Percentiles rank a stretch among this genome's conserved stretches.
Evolutionary conservation across 2,797 vertebrate species (phyloP).

Genomic region (Coregonus suidteri): DNA sequence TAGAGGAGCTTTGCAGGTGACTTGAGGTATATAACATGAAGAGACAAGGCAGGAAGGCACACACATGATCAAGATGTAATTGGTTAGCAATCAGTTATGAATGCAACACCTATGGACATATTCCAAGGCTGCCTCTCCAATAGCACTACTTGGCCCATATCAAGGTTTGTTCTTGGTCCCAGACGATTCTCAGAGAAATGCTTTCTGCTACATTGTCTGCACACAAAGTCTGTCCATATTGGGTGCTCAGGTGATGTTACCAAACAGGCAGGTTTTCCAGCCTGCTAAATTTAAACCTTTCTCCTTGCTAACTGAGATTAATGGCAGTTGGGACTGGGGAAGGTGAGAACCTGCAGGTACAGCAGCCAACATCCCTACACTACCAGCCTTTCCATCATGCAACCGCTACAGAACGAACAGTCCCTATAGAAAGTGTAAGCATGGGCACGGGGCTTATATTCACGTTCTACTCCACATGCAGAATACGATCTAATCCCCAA

Average conservation of each 20-base stretch:
- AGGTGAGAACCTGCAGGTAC: background rate
- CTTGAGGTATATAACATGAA: background rate
- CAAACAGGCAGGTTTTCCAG: background rate
- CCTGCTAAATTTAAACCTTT: background rate
- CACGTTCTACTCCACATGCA: background rate
- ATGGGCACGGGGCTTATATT: background rate
- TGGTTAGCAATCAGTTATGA: background rate
- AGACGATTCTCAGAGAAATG: background rate
- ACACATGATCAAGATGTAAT: background rate
- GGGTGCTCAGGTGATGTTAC: background rate
- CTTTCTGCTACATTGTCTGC: background rate
- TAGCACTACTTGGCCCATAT: background rate
- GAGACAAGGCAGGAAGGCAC: background rate
- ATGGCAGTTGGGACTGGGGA: background rate
- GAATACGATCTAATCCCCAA: background rate
- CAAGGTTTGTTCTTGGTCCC: background rate
- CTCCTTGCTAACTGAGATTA: background rate
- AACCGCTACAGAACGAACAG: background rate
- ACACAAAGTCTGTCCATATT: too few relatives aligned
- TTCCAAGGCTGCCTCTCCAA: background rate
- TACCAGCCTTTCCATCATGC: background rate
- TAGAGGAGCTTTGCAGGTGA: background rate
- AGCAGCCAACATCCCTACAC: background rate
- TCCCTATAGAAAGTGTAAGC: background rate
- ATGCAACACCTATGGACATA: background rate